Evolutionary conservation across 2,113 vertebrate species (phyloP).

Genomic region (Triplophysa rosa): DNA sequence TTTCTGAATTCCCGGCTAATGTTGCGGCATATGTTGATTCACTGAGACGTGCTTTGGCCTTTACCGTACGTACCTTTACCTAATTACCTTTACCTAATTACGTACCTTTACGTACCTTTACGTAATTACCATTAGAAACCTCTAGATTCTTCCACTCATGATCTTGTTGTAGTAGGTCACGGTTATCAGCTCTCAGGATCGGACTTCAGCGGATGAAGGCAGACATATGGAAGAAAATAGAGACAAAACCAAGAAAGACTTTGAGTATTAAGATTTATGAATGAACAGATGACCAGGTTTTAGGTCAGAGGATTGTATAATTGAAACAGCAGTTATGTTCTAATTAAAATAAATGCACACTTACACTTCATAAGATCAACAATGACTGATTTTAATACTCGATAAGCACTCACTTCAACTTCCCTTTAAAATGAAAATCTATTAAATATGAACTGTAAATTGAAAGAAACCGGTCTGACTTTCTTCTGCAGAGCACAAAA

Average conservation of each 20-base stretch:
- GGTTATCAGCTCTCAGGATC: conserved; percentile 22
- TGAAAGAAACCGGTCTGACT: not conserved
- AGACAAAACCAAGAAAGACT: conserved; percentile 16
- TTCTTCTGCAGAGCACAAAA: no score
- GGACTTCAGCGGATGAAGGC: not conserved
- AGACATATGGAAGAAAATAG: not conserved
- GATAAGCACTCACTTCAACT: not conserved
- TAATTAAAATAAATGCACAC: conserved; percentile 43
- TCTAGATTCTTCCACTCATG: conserved; percentile 38
- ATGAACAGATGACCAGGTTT: conserved; percentile 45
- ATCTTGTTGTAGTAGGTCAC: conserved; percentile 38
- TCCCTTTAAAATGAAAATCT: not conserved
- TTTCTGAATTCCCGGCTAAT: conserved; percentile 25
- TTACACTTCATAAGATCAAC: conserved; percentile 12
- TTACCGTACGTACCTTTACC: not conserved
- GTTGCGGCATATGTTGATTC: conserved; percentile 28
- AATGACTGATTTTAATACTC: not conserved
- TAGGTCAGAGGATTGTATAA: conserved; percentile 44
- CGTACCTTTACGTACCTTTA: no score
- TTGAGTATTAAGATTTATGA: conserved; percentile 43
- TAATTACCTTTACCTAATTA: no score
- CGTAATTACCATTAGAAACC: conserved; percentile 39
- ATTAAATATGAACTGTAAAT: not conserved
- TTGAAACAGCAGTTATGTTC: conserved; percentile 34
- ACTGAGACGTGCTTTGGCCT: not conserved